Conservation (phyloP, 2,797 vertebrate species). For the Ceyx erithaca region DNA sequence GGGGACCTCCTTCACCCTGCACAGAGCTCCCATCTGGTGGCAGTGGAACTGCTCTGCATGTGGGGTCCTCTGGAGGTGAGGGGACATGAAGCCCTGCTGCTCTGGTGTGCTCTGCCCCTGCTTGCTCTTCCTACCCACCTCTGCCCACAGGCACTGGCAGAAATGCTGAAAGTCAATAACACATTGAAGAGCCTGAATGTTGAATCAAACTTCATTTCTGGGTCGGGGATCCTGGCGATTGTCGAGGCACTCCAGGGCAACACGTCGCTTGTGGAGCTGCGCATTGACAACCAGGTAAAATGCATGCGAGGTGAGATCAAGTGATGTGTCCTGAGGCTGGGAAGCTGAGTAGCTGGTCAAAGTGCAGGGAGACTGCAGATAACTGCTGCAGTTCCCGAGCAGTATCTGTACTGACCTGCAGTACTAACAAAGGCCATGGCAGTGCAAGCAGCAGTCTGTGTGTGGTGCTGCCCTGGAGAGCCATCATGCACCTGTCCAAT, state of each 20-base stretch:
- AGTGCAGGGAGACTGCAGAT: no score
- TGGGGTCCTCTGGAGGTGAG: background rate
- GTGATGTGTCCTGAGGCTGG: rapidly evolving
- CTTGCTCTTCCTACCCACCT: background rate
- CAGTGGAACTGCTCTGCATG: rapidly evolving
- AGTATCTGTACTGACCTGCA: background rate
- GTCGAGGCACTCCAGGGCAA: slow-evolving; percentile 90
- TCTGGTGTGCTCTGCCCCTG: background rate
- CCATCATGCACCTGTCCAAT: rapidly evolving
- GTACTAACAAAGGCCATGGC: background rate
- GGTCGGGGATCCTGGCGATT: slow-evolving; percentile 88
- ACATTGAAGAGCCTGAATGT: slow-evolving; percentile 92
- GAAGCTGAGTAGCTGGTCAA: background rate
- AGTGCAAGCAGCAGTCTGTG: background rate
- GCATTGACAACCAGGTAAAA: slow-evolving; percentile 96
- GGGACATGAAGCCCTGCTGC: background rate
- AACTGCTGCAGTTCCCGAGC: background rate
- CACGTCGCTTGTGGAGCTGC: slow-evolving; percentile 90
- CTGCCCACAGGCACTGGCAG: slow-evolving; percentile 87
- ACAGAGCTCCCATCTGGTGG: background rate
- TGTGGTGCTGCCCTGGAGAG: background rate
- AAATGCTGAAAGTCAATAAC: slow-evolving; percentile 93
- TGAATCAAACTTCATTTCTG: slow-evolving; percentile 98
- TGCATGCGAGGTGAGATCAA: rapidly evolving
- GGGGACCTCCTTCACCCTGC: background rate